Conservation (phyloP, 2,888 invertebrate species). For the Gymnoscelis rufifasciata region DNA sequence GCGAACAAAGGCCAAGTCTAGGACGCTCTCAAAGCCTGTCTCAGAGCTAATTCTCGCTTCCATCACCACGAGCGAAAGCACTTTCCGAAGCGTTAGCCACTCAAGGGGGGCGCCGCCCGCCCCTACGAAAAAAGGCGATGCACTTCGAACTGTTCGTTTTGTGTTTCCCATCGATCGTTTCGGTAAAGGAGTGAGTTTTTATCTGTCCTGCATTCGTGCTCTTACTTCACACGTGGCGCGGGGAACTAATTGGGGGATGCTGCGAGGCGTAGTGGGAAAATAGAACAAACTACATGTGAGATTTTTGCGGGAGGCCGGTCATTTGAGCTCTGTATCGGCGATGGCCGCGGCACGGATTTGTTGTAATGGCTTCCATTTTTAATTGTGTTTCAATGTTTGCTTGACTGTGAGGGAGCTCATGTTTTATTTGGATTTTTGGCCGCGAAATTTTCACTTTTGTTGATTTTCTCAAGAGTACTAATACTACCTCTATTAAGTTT, state of each 20-base stretch:
- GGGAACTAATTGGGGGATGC: slow-evolving; percentile 60
- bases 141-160: slow-evolving; percentile 77
- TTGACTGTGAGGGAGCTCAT: no score
- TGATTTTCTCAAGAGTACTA: no score
- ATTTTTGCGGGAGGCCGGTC: slow-evolving; percentile 30
- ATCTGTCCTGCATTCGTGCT: slow-evolving; percentile 59
- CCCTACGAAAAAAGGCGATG: slow-evolving; percentile 76
- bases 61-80: slow-evolving; percentile 49
- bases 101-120: slow-evolving; percentile 53
- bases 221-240: slow-evolving; percentile 66
- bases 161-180: slow-evolving; percentile 76
- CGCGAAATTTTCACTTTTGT: no score
- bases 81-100: slow-evolving; percentile 65
- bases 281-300: slow-evolving; percentile 29
- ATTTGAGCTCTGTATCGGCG: neutral
- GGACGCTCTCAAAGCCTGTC: slow-evolving; percentile 46
- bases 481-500: no score
- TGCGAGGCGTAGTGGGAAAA: slow-evolving; percentile 52
- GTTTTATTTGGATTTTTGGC: no score
- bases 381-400: no score
- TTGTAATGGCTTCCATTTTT: no score
- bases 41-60: slow-evolving; percentile 30
- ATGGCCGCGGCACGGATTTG: neutral
- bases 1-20: slow-evolving; percentile 30
- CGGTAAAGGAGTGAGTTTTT: slow-evolving; percentile 73